Evolutionary conservation across 2,888 invertebrate species (phyloP).

Genomic region (Hermaeophaga mercurialis): DNA sequence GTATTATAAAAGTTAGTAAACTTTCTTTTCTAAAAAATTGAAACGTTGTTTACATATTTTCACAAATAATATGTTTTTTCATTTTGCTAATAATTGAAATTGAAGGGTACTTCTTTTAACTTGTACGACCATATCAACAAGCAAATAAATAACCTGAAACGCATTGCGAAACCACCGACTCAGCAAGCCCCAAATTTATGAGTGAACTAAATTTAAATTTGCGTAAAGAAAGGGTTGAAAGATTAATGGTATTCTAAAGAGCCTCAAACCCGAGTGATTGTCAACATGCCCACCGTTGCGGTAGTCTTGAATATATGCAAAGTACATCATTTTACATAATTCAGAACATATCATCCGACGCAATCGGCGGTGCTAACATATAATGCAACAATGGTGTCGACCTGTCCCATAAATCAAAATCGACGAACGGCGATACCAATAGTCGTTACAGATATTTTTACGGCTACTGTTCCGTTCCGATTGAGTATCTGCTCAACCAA

Average conservation of each 20-base stretch:
- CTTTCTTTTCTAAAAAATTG: too few species aligned
- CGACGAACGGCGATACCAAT: slow-evolving; percentile 48
- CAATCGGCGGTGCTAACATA: slow-evolving; percentile 39
- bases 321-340: slow-evolving; percentile 39
- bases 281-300: slow-evolving; percentile 35
- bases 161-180: too few species aligned
- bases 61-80: too few species aligned
- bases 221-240: slow-evolving; percentile 28
- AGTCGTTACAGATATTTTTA: slow-evolving; percentile 55
- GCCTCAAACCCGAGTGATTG: slow-evolving; percentile 42
- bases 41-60: too few species aligned
- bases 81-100: too few species aligned
- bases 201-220: slow-evolving; percentile 1
- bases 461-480: slow-evolving; percentile 52
- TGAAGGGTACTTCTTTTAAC: too few species aligned
- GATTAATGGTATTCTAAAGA: slow-evolving; percentile 52
- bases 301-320: slow-evolving; percentile 36
- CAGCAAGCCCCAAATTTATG: too few species aligned
- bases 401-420: slow-evolving; percentile 53
- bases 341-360: slow-evolving; percentile 32
- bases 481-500: slow-evolving; percentile 53
- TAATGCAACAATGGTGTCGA: slow-evolving; percentile 54
- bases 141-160: too few species aligned
- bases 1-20: too few species aligned
- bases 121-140: too few species aligned